phyloP scores from a whole-genome alignment of 2,113 vertebrate species.

The Dicentrarchus labrax region DNA sequence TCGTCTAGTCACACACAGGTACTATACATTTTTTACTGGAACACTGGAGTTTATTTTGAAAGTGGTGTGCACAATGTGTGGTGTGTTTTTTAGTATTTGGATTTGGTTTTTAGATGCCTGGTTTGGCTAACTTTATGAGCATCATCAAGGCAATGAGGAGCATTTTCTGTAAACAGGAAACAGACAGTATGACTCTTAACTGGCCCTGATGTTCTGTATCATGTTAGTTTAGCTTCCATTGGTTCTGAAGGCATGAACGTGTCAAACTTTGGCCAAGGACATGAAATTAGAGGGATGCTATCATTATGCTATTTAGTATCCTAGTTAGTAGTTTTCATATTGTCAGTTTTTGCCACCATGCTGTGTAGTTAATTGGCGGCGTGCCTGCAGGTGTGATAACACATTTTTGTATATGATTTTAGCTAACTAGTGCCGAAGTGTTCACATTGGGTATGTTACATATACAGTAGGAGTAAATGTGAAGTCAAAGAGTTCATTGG shows the following conservation, averaged over 20 bases:
- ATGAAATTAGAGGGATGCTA: neutral
- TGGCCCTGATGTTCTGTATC: neutral
- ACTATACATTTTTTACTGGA: neutral
- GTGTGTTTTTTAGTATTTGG: neutral
- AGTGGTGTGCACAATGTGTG: neutral
- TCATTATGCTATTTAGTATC: too few species aligned
- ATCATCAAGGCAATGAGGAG: too few species aligned
- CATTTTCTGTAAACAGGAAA: too few species aligned
- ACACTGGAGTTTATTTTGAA: neutral
- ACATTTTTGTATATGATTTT: too few species aligned
- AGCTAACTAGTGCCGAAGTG: too few species aligned
- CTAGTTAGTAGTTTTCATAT: neutral
- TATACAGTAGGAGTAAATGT: too few species aligned
- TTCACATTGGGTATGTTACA: too few species aligned
- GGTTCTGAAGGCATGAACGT: neutral
- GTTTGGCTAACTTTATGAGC: too few species aligned
- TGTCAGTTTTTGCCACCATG: neutral
- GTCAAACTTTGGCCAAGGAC: neutral
- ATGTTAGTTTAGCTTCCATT: too few species aligned
- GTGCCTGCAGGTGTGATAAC: too few species aligned
- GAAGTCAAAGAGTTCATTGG: too few species aligned
- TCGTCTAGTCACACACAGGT: neutral
- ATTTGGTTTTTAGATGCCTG: too few species aligned
- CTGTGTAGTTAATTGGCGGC: neutral
- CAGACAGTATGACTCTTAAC: neutral